Base-by-base conservation (phyloP, 2,797 vertebrate genomes). In the Microctenopoma stevenorrisi region DNA sequence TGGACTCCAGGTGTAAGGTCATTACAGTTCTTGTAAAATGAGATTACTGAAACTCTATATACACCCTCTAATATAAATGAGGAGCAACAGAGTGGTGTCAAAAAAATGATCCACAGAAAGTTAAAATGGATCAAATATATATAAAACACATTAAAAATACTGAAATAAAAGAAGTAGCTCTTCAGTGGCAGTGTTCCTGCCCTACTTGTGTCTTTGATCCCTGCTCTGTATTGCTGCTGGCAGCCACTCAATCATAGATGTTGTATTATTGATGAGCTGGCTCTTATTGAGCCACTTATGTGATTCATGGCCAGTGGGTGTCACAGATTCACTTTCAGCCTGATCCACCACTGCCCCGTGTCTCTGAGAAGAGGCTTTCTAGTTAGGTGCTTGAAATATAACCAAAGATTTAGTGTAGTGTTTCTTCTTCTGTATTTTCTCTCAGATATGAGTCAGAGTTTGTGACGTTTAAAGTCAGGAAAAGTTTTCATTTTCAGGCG, bases 181-280 rank as follows among this genome's bases (percentile, higher is more conserved):
- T 70, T 63, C 48, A 35, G 42, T 37, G 4, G 38, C 56, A 25
- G 71, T 44, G 51, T n/a, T 54, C 28, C 28, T 40, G 10, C 26
- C 52, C 33, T 56, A 26, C n/a, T 26, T 47, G 26, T n/a, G 3
- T 64, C 56, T 78, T 83, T 84, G 66, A 76, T 84, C 81, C 40
- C 65, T 40, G 69, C 60, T 82, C 50, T 53, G 64, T 26, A 57
- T 68, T 13, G 28, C 67, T 49, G 28, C 78, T 66, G 56, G 54
- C 65, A 68, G 62, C 72, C 72, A 38, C 68, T 85, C 74, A 42
- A 49, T 81, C 64, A 58, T 65, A 59, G 59, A 40, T 64, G 47
- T 42, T 88, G 64, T 69, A 79, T 87, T 87, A 90, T 88, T 89
- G 79, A 91, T 90, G 86, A 37, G 48, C 28, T 28, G 16, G 37